Conservation (phyloP, 2,113 vertebrate genomes). For the Camelus bactrianus region DNA sequence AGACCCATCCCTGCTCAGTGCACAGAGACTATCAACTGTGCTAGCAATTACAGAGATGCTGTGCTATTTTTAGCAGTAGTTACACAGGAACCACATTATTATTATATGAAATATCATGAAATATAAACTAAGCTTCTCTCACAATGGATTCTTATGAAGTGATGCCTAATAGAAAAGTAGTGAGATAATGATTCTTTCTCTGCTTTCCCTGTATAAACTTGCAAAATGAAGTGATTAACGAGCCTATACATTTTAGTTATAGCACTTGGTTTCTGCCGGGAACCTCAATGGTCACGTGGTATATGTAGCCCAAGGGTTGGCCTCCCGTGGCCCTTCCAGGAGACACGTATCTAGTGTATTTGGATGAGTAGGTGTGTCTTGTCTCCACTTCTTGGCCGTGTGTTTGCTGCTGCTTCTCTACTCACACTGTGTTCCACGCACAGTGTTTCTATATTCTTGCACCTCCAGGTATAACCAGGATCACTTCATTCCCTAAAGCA, state of each 20-base stretch:
- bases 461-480: neutral
- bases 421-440: rapidly evolving
- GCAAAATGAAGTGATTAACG: slow-evolving; percentile 8
- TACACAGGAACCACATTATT: slow-evolving; percentile 62
- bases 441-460: neutral
- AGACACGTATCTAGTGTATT: neutral
- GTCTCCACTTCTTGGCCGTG: neutral
- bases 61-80: slow-evolving; percentile 72
- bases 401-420: neutral
- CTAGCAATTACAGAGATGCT: slow-evolving; percentile 57
- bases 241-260: neutral
- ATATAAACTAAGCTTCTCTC: slow-evolving; percentile 60
- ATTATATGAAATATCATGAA: slow-evolving; percentile 70
- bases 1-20: slow-evolving; percentile 73
- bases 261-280: neutral
- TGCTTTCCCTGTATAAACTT: neutral
- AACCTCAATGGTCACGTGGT: neutral
- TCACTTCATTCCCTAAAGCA: neutral
- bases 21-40: slow-evolving; percentile 67
- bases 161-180: neutral
- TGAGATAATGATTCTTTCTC: slow-evolving; percentile 47
- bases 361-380: rapidly evolving
- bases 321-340: neutral
- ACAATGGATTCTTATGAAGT: slow-evolving; percentile 64
- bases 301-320: neutral